These are phyloP conservation scores for Onthophagus sagittarius DNA, from an alignment of 2,888 invertebrate genomes.

Conservation along the genomic window DNA sequence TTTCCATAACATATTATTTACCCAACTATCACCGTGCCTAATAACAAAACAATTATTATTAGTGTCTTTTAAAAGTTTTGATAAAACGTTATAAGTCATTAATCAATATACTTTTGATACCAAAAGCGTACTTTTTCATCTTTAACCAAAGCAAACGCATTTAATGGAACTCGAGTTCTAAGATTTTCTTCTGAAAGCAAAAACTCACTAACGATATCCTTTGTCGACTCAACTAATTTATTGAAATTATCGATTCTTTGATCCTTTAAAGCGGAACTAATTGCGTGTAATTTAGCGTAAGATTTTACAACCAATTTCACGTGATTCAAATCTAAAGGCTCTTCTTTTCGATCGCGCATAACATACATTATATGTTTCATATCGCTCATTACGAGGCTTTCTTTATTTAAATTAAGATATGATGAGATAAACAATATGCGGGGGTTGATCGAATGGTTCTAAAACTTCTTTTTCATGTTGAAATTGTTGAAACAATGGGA, in stretches of 20 bases:
- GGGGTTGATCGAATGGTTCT: conserved; percentile 25
- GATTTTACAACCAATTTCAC: conserved; percentile 32
- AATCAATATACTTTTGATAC: not conserved
- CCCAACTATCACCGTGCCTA: conserved; percentile 35
- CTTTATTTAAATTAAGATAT: conserved; percentile 25
- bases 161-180: not conserved
- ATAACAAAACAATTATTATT: conserved; percentile 30
- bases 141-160: not conserved
- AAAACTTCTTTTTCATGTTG: conserved; percentile 28
- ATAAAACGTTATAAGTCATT: not conserved
- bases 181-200: not conserved
- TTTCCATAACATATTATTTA: conserved; percentile 35
- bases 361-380: conserved; percentile 34
- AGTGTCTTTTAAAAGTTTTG: not conserved
- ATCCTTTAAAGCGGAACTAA: conserved; percentile 35
- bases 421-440: conserved; percentile 27
- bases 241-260: conserved; percentile 30
- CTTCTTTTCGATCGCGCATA: conserved; percentile 27
- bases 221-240: not conserved
- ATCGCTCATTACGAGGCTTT: conserved; percentile 33
- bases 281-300: conserved; percentile 36
- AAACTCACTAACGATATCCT: not conserved
- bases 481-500: conserved; percentile 32
- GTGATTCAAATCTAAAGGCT: conserved; percentile 35
- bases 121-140: not conserved